A percentile compares a stretch with the other conserved stretches of the same genome.
These are phyloP conservation scores for Mylabris sibirica DNA, from an alignment of 2,888 invertebrate species.

Conservation along the genomic window DNA sequence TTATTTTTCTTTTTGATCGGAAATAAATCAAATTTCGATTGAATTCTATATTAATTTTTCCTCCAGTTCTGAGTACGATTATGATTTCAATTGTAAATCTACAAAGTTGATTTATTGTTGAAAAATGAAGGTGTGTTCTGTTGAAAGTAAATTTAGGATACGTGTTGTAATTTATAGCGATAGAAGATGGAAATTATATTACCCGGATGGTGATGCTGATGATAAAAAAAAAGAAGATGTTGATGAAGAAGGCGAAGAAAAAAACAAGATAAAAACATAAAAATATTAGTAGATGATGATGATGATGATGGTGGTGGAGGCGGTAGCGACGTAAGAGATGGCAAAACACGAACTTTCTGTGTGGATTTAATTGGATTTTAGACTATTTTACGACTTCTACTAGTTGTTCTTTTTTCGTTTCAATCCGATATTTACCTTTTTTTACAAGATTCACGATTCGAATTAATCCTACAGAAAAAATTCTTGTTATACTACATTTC, in stretches of 20 bases:
- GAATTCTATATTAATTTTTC: not conserved
- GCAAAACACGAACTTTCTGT: not conserved
- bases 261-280: not conserved
- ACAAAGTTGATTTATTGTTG: not conserved
- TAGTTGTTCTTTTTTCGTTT: not conserved
- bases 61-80: not conserved
- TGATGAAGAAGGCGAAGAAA: not conserved
- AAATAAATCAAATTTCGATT: not conserved
- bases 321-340: not conserved
- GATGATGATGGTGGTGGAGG: not conserved
- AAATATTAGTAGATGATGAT: not conserved
- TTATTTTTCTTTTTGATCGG: not conserved
- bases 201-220: not conserved
- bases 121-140: not conserved
- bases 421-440: too few species aligned
- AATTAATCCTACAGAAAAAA: too few species aligned
- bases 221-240: not conserved
- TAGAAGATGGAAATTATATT: conserved; percentile 6
- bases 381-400: not conserved
- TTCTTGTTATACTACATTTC: too few species aligned
- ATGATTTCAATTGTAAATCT: not conserved
- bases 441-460: too few species aligned
- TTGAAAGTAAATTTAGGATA: conserved; percentile 1
- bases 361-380: not conserved
- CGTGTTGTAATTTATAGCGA: conserved; percentile 2